phyloP scores from a whole-genome alignment of 30 jellyfish, hydroid and myxozoan species.

The Cassiopea andromeda region DNA sequence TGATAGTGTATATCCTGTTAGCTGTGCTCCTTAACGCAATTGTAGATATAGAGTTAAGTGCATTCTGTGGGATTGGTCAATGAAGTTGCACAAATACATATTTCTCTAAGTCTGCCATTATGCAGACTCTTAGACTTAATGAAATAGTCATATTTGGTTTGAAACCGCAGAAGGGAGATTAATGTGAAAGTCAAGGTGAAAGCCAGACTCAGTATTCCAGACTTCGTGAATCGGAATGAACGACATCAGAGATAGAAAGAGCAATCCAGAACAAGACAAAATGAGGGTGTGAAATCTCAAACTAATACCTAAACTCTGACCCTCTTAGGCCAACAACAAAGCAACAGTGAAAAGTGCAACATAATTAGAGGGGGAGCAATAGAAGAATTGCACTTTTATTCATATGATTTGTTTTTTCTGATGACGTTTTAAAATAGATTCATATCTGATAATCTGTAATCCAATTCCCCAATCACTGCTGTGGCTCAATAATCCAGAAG shows the following conservation, averaged over 20 bases:
- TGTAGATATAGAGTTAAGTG: background rate
- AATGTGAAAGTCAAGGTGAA: background rate
- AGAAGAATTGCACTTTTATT: background rate
- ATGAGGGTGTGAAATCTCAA: background rate
- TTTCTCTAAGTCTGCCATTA: background rate
- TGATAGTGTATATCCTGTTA: conserved; percentile 6
- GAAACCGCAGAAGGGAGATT: conserved; percentile 8
- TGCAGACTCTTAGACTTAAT: background rate
- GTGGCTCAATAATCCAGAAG: background rate
- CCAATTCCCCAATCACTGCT: background rate
- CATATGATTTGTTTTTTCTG: background rate
- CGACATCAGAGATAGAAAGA: background rate
- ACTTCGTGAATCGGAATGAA: background rate
- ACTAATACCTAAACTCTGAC: background rate
- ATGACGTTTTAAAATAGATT: background rate
- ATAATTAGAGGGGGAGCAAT: background rate
- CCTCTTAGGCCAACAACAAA: background rate
- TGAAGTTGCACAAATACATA: background rate
- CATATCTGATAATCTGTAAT: background rate
- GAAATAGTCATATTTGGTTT: background rate
- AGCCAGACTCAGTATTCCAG: background rate
- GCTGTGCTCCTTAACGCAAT: background rate
- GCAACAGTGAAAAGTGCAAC: background rate
- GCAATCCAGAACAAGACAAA: background rate
- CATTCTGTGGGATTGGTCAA: conserved; percentile 1